Conservation (phyloP, 2,113 vertebrate genomes). For the Protobothrops flavoviridis region DNA sequence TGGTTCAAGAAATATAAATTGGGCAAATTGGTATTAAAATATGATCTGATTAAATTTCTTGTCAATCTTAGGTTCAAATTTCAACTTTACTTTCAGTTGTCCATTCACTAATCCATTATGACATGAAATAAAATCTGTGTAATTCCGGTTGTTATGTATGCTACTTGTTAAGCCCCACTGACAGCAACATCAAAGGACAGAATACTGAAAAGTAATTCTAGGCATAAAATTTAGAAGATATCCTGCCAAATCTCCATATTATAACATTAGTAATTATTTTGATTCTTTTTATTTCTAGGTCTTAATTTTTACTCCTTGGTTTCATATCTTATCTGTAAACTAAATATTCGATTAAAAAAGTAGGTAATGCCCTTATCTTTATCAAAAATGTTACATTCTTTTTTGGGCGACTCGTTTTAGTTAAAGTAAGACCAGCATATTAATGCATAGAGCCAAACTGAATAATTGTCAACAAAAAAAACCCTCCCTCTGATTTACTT, state of each 20-base stretch:
- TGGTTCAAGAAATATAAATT: neutral
- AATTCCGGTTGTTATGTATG: neutral
- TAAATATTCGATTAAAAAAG: neutral
- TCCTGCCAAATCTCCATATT: neutral
- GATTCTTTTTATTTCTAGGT: neutral
- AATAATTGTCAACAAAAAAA: neutral
- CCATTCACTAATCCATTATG: neutral
- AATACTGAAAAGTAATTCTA: neutral
- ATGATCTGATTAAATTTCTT: neutral
- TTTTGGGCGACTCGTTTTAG: slow-evolving; percentile 2
- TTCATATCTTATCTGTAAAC: neutral
- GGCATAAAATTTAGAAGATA: neutral
- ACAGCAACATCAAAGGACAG: neutral
- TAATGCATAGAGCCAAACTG: neutral
- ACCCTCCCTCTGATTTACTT: slow-evolving; percentile 5
- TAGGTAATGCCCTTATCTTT: neutral
- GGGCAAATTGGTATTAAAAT: neutral
- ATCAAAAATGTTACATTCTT: neutral
- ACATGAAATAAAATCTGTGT: neutral
- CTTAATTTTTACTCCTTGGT: neutral
- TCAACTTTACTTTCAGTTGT: neutral
- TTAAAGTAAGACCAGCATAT: neutral
- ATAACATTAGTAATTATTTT: neutral
- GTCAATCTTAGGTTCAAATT: neutral
- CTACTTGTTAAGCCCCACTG: neutral